Conservation (phyloP, 2,888 invertebrate species). For the Drosophila acutilabella region DNA sequence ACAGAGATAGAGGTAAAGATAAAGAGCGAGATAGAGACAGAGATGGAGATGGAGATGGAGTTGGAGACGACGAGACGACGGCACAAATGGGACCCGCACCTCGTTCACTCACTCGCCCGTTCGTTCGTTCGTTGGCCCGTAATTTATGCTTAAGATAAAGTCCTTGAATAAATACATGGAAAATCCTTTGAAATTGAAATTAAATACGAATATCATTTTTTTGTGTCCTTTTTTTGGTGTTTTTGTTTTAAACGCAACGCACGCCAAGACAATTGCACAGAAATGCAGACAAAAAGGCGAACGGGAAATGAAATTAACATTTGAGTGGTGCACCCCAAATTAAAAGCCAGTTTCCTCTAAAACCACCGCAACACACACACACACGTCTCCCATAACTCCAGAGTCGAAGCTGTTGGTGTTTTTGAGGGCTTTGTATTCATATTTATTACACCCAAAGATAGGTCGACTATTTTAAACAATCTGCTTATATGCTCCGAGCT, state of each 20-base stretch:
- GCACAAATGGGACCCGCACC: constrained; percentile 68
- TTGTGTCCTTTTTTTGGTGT: constrained; percentile 16
- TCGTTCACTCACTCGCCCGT: constrained; percentile 25
- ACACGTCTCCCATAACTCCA: constrained; percentile 42
- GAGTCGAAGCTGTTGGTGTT: constrained; percentile 17
- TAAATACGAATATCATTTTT: constrained; percentile 81
- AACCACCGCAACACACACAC: background rate
- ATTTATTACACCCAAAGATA: constrained; percentile 70
- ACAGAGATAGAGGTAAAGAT: constrained; percentile 1
- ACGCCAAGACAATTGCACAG: constrained; percentile 30
- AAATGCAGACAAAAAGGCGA: constrained; percentile 75
- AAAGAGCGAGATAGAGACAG: background rate
- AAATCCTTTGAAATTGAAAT: constrained; percentile 81
- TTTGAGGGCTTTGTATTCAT: constrained; percentile 34
- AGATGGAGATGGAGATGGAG: background rate
- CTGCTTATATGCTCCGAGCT: constrained; percentile 14
- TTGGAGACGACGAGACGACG: constrained; percentile 42
- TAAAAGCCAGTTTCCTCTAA: constrained; percentile 53
- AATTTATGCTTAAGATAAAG: constrained; percentile 81
- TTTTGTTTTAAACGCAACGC: constrained; percentile 32
- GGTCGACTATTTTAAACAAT: constrained; percentile 56
- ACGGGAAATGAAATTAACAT: constrained; percentile 79
- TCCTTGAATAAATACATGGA: constrained; percentile 82
- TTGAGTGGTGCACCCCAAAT: constrained; percentile 76
- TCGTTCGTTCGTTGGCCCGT: constrained; percentile 75